A percentile compares a stretch with the other conserved stretches of the same genome.
phyloP scores from a whole-genome alignment of 1,140 invertebrate genomes.

The Sarcophaga bullata region DNA sequence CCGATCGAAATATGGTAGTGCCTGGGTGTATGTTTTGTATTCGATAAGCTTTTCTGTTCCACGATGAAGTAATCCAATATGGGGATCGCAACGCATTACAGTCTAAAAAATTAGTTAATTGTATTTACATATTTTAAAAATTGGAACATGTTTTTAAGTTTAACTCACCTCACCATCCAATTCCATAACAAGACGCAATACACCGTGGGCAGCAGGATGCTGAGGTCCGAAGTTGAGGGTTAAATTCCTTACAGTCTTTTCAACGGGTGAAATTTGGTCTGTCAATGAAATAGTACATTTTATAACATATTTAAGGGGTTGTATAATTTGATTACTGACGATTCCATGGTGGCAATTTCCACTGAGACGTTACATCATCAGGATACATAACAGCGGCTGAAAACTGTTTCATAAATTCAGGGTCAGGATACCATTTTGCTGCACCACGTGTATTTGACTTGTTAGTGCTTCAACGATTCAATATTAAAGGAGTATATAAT shows the following conservation, averaged over 20 bases:
- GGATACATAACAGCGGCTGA: constrained; percentile 78
- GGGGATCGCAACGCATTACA: constrained; percentile 89
- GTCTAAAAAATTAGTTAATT: constrained; percentile 63
- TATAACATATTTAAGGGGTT: background rate
- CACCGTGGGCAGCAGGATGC: constrained; percentile 98
- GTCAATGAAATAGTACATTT: background rate
- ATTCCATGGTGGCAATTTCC: constrained; percentile 73
- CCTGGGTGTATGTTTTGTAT: constrained; percentile 98
- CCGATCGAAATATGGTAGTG: constrained; percentile 97
- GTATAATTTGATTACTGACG: constrained; percentile 39
- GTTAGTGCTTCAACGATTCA: background rate
- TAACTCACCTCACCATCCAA: constrained; percentile 82
- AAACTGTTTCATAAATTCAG: constrained; percentile 76
- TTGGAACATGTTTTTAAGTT: background rate
- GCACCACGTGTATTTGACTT: constrained; percentile 51
- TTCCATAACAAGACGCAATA: constrained; percentile 91
- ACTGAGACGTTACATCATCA: constrained; percentile 71
- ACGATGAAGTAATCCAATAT: constrained; percentile 95
- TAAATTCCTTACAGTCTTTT: constrained; percentile 83
- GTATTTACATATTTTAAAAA: no score
- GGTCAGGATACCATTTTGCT: constrained; percentile 79
- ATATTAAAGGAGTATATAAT: no score
- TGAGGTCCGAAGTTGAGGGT: constrained; percentile 98
- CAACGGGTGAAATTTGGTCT: constrained; percentile 67
- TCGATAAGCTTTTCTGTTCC: constrained; percentile 98